Evolutionary conservation across 2,113 vertebrate species (phyloP).

Genomic region (Poecile atricapillus): DNA sequence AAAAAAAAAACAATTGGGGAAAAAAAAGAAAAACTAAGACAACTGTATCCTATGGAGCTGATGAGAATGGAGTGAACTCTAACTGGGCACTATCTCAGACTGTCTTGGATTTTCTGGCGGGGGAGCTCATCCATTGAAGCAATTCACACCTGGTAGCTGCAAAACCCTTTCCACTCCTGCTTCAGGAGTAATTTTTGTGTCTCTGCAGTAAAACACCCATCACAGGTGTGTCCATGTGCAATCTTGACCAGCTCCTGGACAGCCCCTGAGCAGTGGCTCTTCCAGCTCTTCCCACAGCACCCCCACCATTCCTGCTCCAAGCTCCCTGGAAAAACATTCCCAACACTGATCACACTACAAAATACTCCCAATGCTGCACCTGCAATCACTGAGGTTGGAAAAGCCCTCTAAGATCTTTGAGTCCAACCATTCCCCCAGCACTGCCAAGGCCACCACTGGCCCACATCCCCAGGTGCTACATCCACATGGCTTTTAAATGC

Average conservation of each 20-base stretch:
- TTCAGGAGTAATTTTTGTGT: neutral
- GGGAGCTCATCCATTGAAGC: neutral
- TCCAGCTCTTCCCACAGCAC: neutral
- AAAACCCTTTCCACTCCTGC: neutral
- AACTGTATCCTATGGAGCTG: neutral
- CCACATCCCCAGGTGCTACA: neutral
- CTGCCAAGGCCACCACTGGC: neutral
- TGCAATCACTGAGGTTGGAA: neutral
- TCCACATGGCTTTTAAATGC: neutral
- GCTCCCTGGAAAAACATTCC: neutral
- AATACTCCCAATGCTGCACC: fast-evolving
- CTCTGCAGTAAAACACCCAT: neutral
- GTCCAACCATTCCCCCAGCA: neutral
- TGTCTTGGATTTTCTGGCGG: neutral
- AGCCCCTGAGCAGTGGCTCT: neutral
- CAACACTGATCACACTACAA: too few relatives aligned
- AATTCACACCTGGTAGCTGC: neutral
- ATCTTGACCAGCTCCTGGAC: neutral
- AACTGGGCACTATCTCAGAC: neutral
- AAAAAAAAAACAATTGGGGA: neutral
- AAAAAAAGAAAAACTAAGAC: neutral
- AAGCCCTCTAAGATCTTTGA: neutral
- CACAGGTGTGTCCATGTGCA: neutral
- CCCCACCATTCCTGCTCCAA: neutral
- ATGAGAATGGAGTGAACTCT: neutral